Evolutionary conservation across 2,113 vertebrate genomes (phyloP).

Genomic region (Crotophaga sulcirostris): DNA sequence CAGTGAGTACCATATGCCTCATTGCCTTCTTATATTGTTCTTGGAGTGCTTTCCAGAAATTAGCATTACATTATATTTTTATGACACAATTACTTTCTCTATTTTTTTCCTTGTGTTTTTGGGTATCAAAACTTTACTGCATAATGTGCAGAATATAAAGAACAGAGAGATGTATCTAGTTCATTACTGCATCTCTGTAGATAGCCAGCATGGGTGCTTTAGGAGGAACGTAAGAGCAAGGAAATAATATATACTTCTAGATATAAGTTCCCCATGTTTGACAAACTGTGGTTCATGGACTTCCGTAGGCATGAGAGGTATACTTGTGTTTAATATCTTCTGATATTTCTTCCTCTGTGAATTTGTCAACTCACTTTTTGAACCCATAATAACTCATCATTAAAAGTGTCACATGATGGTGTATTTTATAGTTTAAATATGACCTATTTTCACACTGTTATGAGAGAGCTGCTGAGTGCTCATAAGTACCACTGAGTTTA

Average conservation of each 20-base stretch:
- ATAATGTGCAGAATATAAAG: not conserved
- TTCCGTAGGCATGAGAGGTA: not conserved
- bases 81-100: not conserved
- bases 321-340: not conserved
- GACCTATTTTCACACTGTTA: not conserved
- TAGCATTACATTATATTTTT: not conserved
- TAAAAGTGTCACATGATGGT: too few species aligned
- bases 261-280: not conserved
- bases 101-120: not conserved
- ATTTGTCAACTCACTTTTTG: not conserved
- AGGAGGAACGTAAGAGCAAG: not conserved
- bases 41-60: slow-evolving; percentile 16
- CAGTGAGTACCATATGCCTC: not conserved
- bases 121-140: not conserved
- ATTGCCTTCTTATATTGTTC: not conserved
- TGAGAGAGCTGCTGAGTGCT: not conserved
- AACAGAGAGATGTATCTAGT: not conserved
- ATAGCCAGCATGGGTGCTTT: not conserved
- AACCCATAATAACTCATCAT: not conserved
- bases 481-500: not conserved
- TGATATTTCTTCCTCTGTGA: not conserved
- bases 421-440: not conserved
- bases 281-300: not conserved
- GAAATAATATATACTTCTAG: not conserved
- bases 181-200: not conserved